Base-by-base conservation (phyloP, 2,888 invertebrate genomes). In the Caradrina clavipalpis region DNA sequence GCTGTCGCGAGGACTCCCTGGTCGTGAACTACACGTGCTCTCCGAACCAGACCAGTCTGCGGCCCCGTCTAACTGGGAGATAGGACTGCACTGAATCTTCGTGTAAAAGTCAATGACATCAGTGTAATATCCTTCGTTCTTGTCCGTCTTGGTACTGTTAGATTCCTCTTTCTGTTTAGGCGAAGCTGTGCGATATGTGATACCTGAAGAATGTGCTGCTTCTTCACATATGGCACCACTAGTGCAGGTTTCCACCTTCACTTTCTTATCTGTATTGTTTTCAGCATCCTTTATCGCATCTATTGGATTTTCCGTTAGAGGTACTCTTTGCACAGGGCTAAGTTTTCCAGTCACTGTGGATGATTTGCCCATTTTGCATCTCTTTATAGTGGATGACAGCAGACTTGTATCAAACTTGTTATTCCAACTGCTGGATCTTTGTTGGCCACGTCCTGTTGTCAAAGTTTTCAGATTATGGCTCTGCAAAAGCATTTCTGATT, bases 21-120 rank as follows among this genome's bases (percentile, higher is more conserved):
- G 96, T 63, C 94, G 92, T 0, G 95, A 95, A 71, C 96, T 95
- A 61, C 95, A 95, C 51, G 93, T 95, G 77, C 94, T 95, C 81
- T 95, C 96, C 13, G 95, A 96, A 58, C 97, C 96, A 22, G 97
- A 96, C 96, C 97, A 96, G 86, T 98, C 98, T 51, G 97, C 97
- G 0, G 97, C 96, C 3, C 97, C 97, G 87, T 97, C 97, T 73
- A 97, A 91, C 91, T 97, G 97, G 55, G 97, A 97, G 78, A 97
- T 97, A 65, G 96, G 96, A 79, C 96, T 96, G 81, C 96, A 96
- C 66, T 96, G 96, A 80, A 96, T 96, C 85, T 96, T 96, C 0
- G 96, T 96, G 61, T 96, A 96, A 80, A 96, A 96, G 81, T 96
- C 96, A 69, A 96, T 96, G 2, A 96, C 96, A 73, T 96, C 96